phyloP scores from a whole-genome alignment of 2,888 invertebrate genomes.

The Amiota minor region DNA sequence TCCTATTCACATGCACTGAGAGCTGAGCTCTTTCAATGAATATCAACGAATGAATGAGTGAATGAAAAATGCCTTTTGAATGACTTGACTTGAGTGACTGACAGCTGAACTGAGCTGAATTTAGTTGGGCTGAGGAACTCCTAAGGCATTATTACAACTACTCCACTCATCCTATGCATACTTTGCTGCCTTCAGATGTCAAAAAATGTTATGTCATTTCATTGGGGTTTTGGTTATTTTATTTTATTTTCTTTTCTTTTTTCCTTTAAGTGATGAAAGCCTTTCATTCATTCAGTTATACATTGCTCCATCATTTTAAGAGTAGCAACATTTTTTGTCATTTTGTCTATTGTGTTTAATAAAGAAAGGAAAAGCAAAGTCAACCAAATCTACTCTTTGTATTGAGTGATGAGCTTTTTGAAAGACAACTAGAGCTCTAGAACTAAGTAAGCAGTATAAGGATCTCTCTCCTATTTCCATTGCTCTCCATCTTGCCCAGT shows the following conservation, averaged over 20 bases:
- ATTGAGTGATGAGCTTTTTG: slow-evolving; percentile 7
- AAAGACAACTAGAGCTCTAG: neutral
- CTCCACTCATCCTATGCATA: neutral
- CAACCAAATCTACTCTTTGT: neutral
- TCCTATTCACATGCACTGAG: slow-evolving; percentile 2
- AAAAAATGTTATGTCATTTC: slow-evolving; percentile 9
- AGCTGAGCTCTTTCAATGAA: neutral
- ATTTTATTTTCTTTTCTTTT: too few relatives aligned
- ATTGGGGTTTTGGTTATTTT: neutral
- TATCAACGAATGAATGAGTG: neutral
- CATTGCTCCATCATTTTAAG: slow-evolving; percentile 2
- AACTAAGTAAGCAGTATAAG: neutral
- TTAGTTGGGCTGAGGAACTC: neutral
- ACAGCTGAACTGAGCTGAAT: neutral
- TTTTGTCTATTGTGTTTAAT: neutral
- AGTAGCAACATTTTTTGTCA: neutral
- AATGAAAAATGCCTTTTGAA: neutral
- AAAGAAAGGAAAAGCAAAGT: neutral
- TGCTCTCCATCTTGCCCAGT: neutral
- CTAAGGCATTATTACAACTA: neutral
- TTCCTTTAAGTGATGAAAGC: neutral
- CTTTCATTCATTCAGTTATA: slow-evolving; percentile 14
- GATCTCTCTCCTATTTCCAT: too few relatives aligned
- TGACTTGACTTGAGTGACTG: neutral
- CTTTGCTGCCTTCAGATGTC: neutral